phyloP scores from a whole-genome alignment of 2,797 vertebrate genomes.

The Micropoecilia bifurca region DNA sequence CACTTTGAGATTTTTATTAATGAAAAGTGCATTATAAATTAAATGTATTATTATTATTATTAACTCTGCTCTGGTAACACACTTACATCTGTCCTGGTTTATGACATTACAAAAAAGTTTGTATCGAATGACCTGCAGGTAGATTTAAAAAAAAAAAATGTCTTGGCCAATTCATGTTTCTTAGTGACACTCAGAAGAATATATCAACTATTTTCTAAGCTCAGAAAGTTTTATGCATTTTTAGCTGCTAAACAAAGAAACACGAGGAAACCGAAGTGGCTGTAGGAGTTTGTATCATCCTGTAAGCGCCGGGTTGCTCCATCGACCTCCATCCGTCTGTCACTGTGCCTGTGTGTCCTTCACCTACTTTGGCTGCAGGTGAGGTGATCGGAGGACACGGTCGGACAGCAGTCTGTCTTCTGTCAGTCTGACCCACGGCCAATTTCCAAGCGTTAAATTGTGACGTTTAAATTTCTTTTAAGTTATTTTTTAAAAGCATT shows the following conservation, averaged over 20 bases:
- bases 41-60: no score
- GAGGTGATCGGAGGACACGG: background rate
- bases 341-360: background rate
- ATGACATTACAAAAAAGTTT: background rate
- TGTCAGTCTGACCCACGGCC: background rate
- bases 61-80: conserved; percentile 6
- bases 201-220: background rate
- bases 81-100: background rate
- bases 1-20: no score
- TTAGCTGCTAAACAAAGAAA: background rate
- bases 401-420: background rate
- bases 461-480: no score
- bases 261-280: background rate
- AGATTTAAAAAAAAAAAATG: background rate
- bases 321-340: background rate
- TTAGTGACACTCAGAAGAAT: background rate
- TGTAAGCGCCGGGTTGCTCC: background rate
- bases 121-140: background rate
- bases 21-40: no score
- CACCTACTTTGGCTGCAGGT: background rate
- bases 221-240: background rate
- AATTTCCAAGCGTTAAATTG: no score
- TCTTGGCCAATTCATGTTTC: background rate
- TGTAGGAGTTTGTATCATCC: background rate
- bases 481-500: no score